Evolutionary conservation across 2,888 invertebrate species (phyloP).

Genomic region (Lepidocyrtinus sp.): DNA sequence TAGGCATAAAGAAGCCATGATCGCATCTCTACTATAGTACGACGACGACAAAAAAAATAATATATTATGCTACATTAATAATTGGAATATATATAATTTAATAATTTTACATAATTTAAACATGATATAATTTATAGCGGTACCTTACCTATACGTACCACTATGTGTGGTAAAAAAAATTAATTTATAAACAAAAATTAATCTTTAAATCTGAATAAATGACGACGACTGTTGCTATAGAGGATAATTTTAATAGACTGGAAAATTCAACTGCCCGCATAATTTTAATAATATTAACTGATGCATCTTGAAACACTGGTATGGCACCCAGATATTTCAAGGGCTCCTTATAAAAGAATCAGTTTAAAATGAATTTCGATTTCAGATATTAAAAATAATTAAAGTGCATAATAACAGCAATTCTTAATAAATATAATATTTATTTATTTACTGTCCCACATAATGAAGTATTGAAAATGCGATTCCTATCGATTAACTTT

Average conservation of each 20-base stretch:
- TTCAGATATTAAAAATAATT: too few relatives aligned
- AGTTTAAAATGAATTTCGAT: too few relatives aligned
- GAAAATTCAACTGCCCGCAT: too few relatives aligned
- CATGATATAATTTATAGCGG: slow-evolving; percentile 1
- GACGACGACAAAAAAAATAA: background rate
- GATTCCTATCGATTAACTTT: too few relatives aligned
- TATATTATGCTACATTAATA: slow-evolving; percentile 1
- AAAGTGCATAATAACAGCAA: too few relatives aligned
- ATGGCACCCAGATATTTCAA: too few relatives aligned
- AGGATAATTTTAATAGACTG: background rate
- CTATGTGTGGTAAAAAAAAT: background rate
- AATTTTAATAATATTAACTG: too few relatives aligned
- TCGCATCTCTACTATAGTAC: slow-evolving; percentile 3
- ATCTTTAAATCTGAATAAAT: background rate
- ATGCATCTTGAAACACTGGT: too few relatives aligned
- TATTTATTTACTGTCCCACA: too few relatives aligned
- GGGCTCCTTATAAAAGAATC: too few relatives aligned
- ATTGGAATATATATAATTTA: slow-evolving; percentile 5
- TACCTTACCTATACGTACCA: slow-evolving; percentile 15
- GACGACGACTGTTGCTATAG: slow-evolving; percentile 16
- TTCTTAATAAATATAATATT: too few relatives aligned
- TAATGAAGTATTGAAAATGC: too few relatives aligned
- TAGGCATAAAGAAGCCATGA: slow-evolving; percentile 2
- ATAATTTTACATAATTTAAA: slow-evolving; percentile 16
- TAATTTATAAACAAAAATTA: slow-evolving; percentile 18